Base-by-base conservation (phyloP, 2,113 vertebrate genomes). In the Lynx canadensis region DNA sequence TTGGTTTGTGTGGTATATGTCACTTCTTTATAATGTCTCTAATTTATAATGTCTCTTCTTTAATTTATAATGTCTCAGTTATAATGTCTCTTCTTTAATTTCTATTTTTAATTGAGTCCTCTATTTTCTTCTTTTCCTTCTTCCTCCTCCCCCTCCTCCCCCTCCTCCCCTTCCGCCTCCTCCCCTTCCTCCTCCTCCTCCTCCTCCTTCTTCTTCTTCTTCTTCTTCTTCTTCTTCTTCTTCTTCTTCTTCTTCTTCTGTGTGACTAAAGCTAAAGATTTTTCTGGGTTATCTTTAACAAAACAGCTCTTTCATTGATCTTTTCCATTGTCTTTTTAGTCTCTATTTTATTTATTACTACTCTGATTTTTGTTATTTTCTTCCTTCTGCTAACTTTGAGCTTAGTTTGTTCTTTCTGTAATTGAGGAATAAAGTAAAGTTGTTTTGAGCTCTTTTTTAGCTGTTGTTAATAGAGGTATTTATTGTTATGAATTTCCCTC, bases 161-260 rank as follows among this genome's bases (percentile, higher is more conserved):
- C 45, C 3, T n/a, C 38, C 29, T 19, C 16, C 16, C 38, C 29
- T 19, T 36, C 36, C 36, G 36, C 36, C 36, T 36, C 16, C n/a
- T 9, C 66, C 33, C 18, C 29, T 7, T 50, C 11, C 12, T 31
- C 65, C 7, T 68, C 11, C 36, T n/a, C 38, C 29, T 19, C 16
- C 16, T n/a, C 3, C 1, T 3, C 1, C 31, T 68, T 1, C 12
- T 14, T 1, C 33, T 18, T 2, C 13, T 31, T n/a, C 66, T 18
- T n/a, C 66, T 69, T 33, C 65, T 66, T 7, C 33, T 19, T 9
- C 65, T 73, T n/a, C 16, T 69, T 36, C 3, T 36, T 19, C 36
- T 73, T 23, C 69, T 73, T 5, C 71, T 73, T 6, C 71, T 73
- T 6, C 21, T 76, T 0, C 73, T 45, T 2, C 38, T 29, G 74